A percentile compares a stretch with the other conserved stretches of the same genome.
These are phyloP conservation scores for Grammatotria lemairii DNA, from an alignment of 2,113 vertebrate genomes.

Conservation along the genomic window DNA sequence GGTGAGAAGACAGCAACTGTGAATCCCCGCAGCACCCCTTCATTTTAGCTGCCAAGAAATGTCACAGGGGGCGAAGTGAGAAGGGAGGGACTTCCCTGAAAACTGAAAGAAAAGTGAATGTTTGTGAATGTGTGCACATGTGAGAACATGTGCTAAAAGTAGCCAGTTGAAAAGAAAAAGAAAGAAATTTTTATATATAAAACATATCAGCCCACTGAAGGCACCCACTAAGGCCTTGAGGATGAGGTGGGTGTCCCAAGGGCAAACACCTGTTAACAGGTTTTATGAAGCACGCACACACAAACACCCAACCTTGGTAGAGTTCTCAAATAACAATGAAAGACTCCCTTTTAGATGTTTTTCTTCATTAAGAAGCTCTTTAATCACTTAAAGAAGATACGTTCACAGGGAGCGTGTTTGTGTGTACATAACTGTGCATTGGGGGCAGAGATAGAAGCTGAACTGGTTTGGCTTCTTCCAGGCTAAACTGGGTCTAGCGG, in stretches of 20 bases:
- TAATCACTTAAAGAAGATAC: not conserved
- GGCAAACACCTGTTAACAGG: slow-evolving; percentile 37
- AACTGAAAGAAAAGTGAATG: not conserved
- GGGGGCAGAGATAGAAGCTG: slow-evolving; percentile 28
- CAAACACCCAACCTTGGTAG: not conserved
- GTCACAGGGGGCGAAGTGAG: not conserved
- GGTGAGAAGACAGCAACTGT: slow-evolving; percentile 31
- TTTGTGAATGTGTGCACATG: not conserved
- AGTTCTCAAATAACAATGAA: not conserved
- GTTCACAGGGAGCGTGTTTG: not conserved
- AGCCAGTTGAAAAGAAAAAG: not conserved
- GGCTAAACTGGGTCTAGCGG: slow-evolving; percentile 62
- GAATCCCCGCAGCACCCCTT: slow-evolving; percentile 23
- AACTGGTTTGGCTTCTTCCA: slow-evolving; percentile 58
- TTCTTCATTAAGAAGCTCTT: not conserved
- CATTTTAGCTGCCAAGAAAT: slow-evolving; percentile 29
- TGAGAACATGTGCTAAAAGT: not conserved
- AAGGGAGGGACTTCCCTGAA: not conserved
- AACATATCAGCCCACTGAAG: not conserved
- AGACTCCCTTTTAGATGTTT: not conserved
- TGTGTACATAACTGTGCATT: not conserved
- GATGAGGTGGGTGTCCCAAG: not conserved
- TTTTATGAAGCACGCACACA: not conserved
- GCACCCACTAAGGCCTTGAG: not conserved
- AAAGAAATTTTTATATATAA: not conserved